Conservation (phyloP, 2,797 vertebrate genomes). For the Bufotes viridis region DNA sequence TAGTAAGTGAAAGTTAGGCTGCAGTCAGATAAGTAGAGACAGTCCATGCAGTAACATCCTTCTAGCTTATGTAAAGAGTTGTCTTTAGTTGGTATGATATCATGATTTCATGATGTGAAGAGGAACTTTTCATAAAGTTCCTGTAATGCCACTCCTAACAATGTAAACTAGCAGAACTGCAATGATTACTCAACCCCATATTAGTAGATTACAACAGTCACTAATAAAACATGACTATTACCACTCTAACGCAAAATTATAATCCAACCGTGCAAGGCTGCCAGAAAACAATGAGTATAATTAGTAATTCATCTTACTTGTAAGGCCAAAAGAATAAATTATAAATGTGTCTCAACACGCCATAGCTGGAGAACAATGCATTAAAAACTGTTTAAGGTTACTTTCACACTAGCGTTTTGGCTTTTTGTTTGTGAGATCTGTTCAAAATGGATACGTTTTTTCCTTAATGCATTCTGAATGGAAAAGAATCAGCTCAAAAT, state of each 20-base stretch:
- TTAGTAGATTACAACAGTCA: neutral
- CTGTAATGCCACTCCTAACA: slow-evolving; percentile 2
- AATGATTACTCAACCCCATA: neutral
- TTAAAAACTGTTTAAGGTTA: slow-evolving; percentile 24
- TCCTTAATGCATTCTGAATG: too few relatives aligned
- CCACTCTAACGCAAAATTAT: slow-evolving; percentile 7
- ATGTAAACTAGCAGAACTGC: neutral
- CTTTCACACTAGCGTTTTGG: too few relatives aligned
- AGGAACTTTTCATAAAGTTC: neutral
- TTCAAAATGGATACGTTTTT: too few relatives aligned
- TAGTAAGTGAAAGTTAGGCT: neutral
- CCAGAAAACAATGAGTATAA: slow-evolving; percentile 25
- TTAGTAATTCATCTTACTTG: slow-evolving; percentile 46
- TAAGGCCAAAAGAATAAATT: slow-evolving; percentile 46
- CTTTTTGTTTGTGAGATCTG: too few relatives aligned
- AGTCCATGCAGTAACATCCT: neutral
- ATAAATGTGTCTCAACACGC: slow-evolving; percentile 36
- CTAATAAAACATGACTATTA: slow-evolving; percentile 15
- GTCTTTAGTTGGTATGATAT: neutral
- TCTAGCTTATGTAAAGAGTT: neutral
- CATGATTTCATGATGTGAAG: neutral
- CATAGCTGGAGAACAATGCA: slow-evolving; percentile 21
- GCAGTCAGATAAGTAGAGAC: neutral
- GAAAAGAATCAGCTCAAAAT: too few relatives aligned
- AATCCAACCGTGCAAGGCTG: slow-evolving; percentile 11